Evolutionary conservation across 2,888 invertebrate genomes (phyloP), one percentile per base, ranked within the genome.

Genomic region (Noctua janthina): DNA sequence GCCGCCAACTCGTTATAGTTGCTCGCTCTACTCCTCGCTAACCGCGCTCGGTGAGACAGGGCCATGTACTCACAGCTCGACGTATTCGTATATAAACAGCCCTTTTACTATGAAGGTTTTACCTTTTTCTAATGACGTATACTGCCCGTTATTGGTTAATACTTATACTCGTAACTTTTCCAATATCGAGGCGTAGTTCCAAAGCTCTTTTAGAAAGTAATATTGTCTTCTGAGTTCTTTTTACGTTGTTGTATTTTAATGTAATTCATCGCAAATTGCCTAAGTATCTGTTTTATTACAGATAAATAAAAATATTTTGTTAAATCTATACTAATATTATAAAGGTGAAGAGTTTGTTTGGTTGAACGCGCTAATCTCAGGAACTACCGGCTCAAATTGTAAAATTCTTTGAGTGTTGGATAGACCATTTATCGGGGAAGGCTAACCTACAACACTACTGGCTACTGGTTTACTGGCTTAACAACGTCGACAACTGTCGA

Each of bases 131-230:
- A 51, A 51, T 46, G 15, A 35, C 35, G 20, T 66, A 59, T 13
- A 49, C 7, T 29, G 35, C 15, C 78, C 11, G n/a, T 51, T 56
- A 78, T 54, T 70, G 66, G 64, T 66, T 56, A 64, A 78, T 69
- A 64, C 23, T 29, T n/a, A 35, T 83, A 83, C 43, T 70, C 23
- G 56, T 23, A 82, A 71, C 81, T 82, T 82, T 83, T 59, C 51
- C 66, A 83, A 82, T 83, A 83, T 67, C 29, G 69, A 59, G 11
- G 15, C 17, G 59, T 64, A 39, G 46, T 69, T 66, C 7, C 3
- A 39, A 54, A 54, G 59, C 20, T 77, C 49, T 62, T 69, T 39
- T n/a, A 35, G 1, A 81, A 83, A 78, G 49, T 78, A 39, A 81
- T 69, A 39, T 64, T 70, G 15, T 64, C n/a, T 49, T n/a, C 56